Conservation (phyloP, 2,888 invertebrate species). For the Noctua pronuba region DNA sequence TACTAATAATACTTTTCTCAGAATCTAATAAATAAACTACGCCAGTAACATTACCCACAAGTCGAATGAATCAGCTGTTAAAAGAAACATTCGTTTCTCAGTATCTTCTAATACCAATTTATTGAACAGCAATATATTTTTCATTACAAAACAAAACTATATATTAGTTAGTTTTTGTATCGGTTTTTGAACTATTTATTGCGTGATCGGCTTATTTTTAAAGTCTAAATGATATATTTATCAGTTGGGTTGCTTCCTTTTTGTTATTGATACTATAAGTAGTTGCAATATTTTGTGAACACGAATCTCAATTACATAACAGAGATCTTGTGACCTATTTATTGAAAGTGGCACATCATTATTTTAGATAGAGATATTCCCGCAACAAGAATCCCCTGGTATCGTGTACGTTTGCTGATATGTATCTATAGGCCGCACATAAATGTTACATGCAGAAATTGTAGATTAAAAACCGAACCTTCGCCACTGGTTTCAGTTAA, state of each 20-base stretch:
- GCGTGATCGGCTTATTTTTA: background rate
- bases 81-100: slow-evolving; percentile 30
- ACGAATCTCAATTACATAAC: background rate
- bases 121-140: slow-evolving; percentile 27
- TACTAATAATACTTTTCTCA: slow-evolving; percentile 1
- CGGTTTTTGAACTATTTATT: slow-evolving; percentile 23
- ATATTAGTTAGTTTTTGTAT: slow-evolving; percentile 16
- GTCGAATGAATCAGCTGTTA: slow-evolving; percentile 15
- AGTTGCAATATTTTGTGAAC: background rate
- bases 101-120: slow-evolving; percentile 29
- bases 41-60: background rate
- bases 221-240: slow-evolving; percentile 5
- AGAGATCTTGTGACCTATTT: background rate
- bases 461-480: too few relatives aligned
- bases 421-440: background rate
- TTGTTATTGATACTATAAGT: background rate
- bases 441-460: too few relatives aligned
- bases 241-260: background rate
- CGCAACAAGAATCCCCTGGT: background rate
- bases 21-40: slow-evolving; percentile 21
- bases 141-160: slow-evolving; percentile 27
- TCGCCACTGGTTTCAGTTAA: too few relatives aligned
- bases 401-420: background rate
- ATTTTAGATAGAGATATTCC: background rate
- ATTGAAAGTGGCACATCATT: background rate